phyloP scores from a whole-genome alignment of 1,140 invertebrate genomes.

The Brachionus plicatilis region DNA sequence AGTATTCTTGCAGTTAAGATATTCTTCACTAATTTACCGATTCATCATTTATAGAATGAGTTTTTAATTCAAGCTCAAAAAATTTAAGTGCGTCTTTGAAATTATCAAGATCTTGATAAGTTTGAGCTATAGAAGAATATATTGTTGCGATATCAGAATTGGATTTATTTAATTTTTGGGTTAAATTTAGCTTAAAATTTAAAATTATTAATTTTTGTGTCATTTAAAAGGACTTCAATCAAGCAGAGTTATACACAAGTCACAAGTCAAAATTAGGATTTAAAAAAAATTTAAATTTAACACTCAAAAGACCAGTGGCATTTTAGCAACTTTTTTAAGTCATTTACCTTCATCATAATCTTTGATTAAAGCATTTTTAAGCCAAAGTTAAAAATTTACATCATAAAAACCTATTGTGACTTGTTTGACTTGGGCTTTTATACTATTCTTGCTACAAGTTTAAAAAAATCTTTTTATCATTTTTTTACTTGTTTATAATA shows the following conservation, averaged over 20 bases:
- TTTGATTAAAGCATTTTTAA: too few relatives aligned
- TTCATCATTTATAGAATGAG: not conserved
- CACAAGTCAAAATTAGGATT: too few relatives aligned
- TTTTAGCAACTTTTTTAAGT: too few relatives aligned
- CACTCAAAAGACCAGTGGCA: too few relatives aligned
- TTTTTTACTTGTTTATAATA: slow-evolving; percentile 36
- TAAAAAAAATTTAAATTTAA: too few relatives aligned
- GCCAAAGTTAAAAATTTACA: too few relatives aligned
- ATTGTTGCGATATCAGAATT: slow-evolving; percentile 2
- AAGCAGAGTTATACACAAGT: too few relatives aligned
- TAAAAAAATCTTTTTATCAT: not conserved
- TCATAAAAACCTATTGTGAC: too few relatives aligned
- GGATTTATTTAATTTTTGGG: not conserved
- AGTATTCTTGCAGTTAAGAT: not conserved
- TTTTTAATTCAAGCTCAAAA: slow-evolving; percentile 31
- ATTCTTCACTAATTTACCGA: not conserved
- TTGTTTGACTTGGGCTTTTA: too few relatives aligned
- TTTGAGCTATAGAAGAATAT: slow-evolving; percentile 38
- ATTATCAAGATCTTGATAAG: slow-evolving; percentile 35
- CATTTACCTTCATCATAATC: too few relatives aligned
- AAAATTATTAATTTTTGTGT: not conserved
- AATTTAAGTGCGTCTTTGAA: not conserved
- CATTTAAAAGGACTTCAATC: too few relatives aligned
- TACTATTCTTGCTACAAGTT: too few relatives aligned
- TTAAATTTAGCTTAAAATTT: not conserved